Evolutionary conservation across 2,797 vertebrate species (phyloP).

Genomic region (Dermochelys coriacea): DNA sequence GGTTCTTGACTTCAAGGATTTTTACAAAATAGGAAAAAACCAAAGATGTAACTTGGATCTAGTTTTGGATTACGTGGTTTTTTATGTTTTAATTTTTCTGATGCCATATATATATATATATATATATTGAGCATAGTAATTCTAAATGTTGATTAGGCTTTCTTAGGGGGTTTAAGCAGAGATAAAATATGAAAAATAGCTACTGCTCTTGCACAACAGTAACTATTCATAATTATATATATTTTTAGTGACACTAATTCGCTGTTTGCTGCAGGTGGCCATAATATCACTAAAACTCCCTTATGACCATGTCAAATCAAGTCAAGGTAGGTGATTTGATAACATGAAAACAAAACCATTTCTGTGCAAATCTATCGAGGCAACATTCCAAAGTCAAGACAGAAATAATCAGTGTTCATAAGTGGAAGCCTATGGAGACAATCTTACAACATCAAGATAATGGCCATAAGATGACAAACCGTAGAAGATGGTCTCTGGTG

Average conservation of each 20-base stretch:
- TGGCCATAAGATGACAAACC: constrained; percentile 26
- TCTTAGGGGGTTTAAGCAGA: constrained; percentile 56
- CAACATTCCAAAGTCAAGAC: constrained; percentile 37
- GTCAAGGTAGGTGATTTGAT: constrained; percentile 59
- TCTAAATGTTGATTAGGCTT: constrained; percentile 57
- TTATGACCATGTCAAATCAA: constrained; percentile 53
- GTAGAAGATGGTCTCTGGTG: not conserved
- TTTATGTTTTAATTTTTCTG: constrained; percentile 61
- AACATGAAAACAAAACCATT: constrained; percentile 54
- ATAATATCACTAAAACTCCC: constrained; percentile 36
- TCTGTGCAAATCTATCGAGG: constrained; percentile 43
- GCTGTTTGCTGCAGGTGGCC: constrained; percentile 24
- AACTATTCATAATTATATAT: constrained; percentile 47
- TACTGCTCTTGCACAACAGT: constrained; percentile 56
- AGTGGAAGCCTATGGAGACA: constrained; percentile 60
- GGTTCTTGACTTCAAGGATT: constrained; percentile 23
- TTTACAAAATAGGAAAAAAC: constrained; percentile 4
- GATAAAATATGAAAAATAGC: constrained; percentile 50
- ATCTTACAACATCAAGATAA: constrained; percentile 51
- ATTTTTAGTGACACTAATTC: constrained; percentile 55
- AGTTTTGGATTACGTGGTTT: constrained; percentile 34
- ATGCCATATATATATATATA: not conserved
- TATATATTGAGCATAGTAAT: constrained; percentile 26
- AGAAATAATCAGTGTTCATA: constrained; percentile 72
- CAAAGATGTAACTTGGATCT: not conserved